phyloP scores from a whole-genome alignment of 2,888 invertebrate genomes.

The Eristalis intricaria region DNA sequence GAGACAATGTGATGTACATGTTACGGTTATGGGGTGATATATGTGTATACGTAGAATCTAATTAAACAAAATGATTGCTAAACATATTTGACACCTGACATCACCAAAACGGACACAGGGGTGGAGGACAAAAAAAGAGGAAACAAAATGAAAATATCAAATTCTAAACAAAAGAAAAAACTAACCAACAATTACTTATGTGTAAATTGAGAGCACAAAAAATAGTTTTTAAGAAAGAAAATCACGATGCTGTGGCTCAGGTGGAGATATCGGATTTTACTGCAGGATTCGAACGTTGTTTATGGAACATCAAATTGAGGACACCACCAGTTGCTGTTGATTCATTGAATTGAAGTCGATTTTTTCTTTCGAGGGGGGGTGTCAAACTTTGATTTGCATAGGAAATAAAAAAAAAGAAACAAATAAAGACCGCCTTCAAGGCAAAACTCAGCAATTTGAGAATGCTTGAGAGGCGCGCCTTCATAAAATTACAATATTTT shows the following conservation, averaged over 20 bases:
- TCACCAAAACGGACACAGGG: background rate
- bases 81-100: background rate
- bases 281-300: background rate
- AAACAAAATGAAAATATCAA: background rate
- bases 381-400: background rate
- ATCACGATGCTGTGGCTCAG: background rate
- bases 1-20: slow-evolving; percentile 55
- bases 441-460: background rate
- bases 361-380: background rate
- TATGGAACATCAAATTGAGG: background rate
- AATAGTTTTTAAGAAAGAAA: no score
- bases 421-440: background rate
- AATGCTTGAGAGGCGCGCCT: background rate
- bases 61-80: background rate
- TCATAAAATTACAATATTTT: background rate
- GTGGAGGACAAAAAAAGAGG: background rate
- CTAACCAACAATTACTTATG: background rate
- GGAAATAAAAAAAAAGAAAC: background rate
- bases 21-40: slow-evolving; percentile 53
- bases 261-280: background rate
- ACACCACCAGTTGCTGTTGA: background rate
- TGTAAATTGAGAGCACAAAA: background rate
- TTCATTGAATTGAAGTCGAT: background rate
- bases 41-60: slow-evolving; percentile 16
- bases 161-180: background rate